Evolutionary conservation across 2,113 vertebrate genomes (phyloP), one percentile per base, ranked within the genome.

Genomic region (Collichthys lucidus): DNA sequence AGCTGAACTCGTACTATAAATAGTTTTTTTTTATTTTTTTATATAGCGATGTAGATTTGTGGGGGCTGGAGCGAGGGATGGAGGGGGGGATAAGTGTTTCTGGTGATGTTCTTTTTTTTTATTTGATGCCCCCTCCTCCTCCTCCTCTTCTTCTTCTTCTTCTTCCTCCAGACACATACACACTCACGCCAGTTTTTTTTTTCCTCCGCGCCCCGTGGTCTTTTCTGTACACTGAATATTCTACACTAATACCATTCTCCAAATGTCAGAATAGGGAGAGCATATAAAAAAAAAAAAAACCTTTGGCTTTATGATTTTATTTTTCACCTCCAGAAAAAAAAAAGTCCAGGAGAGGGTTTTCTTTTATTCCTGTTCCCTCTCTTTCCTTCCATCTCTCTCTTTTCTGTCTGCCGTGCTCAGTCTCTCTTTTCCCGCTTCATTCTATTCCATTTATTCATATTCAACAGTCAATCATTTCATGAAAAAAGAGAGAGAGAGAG

Each of bases 381-480:
- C 74, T 79, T 81, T 70, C 70, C 78, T 73, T 85, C 80, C 81
- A 61, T 88, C 79, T 87, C 82, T 86, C 78, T 65, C 82, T 86
- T 77, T 65, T 89, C 90, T 89, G 86, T 90, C 87, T 77, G 85
- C 68, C 0, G 59, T 56, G 73, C 86, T 56, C 84, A 55, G 84
- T 88, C 86, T 91, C 90, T 90, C 89, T 88, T 87, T 86, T 84
- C 88, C 88, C 7, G 83, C 89, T 88, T 92, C 88, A 86, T 92
- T 94, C 92, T 92, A 77, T 92, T 94, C 92, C 95, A 95, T 96
- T 95, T 96, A 96, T 97, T 97, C 97, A 96, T 97, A 97, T 98
- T 97, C 96, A 95, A 96, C 97, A 96, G 97, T 98, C 98, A 97
- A 97, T 98, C 97, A 96, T 76, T 95, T 95, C 93, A 86, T 74